phyloP scores from a whole-genome alignment of 2,888 invertebrate species.

The Ctenicera cuprea region DNA sequence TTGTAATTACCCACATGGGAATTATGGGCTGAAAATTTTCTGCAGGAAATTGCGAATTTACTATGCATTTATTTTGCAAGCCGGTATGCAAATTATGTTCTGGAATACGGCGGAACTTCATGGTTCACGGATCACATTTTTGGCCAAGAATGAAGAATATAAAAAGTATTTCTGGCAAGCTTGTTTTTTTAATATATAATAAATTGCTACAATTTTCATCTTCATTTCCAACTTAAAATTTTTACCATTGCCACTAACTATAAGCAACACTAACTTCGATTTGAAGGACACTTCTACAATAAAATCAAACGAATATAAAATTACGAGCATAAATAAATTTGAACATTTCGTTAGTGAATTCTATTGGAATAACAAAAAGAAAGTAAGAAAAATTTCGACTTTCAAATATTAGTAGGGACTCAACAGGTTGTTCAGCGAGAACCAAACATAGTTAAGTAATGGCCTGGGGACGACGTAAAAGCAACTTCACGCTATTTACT shows the following conservation, averaged over 20 bases:
- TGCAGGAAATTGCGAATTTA: constrained; percentile 7
- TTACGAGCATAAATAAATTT: too few relatives aligned
- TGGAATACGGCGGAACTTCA: not conserved
- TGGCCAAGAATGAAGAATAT: too few relatives aligned
- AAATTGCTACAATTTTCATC: too few relatives aligned
- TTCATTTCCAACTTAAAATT: too few relatives aligned
- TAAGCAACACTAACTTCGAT: too few relatives aligned
- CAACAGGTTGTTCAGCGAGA: not conserved
- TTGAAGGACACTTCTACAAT: too few relatives aligned
- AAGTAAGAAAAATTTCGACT: not conserved
- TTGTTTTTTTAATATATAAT: too few relatives aligned
- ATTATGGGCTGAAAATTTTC: not conserved
- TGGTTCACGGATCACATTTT: not conserved
- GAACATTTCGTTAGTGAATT: not conserved
- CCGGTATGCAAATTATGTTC: constrained; percentile 4
- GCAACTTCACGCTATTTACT: too few relatives aligned
- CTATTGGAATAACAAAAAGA: not conserved
- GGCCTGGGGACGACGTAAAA: too few relatives aligned
- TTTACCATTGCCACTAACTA: too few relatives aligned
- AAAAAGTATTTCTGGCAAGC: too few relatives aligned
- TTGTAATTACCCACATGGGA: not conserved
- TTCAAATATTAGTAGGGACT: not conserved
- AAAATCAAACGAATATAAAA: too few relatives aligned
- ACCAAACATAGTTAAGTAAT: not conserved
- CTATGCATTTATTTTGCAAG: constrained; percentile 18